Evolutionary conservation across 2,113 vertebrate genomes (phyloP).

Genomic region (Daubentonia madagascariensis): DNA sequence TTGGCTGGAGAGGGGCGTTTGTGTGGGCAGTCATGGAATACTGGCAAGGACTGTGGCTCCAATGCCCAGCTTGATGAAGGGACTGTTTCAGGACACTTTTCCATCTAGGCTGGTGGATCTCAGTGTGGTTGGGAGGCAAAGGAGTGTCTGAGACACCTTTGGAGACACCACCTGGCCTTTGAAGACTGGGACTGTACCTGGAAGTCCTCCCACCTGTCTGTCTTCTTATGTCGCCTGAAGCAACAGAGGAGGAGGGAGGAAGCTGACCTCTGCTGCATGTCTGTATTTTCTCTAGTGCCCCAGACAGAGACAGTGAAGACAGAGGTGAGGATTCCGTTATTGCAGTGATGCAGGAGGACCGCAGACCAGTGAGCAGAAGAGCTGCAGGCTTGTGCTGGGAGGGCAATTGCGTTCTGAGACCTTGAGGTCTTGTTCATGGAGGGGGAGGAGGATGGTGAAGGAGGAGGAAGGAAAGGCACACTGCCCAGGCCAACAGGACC

Average conservation of each 20-base stretch:
- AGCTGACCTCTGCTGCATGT: not conserved
- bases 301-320: not conserved
- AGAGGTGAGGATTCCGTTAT: not conserved
- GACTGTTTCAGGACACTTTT: not conserved
- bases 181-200: not conserved
- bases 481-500: not conserved
- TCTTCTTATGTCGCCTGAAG: not conserved
- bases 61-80: not conserved
- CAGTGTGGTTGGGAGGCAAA: not conserved
- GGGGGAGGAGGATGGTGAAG: no score
- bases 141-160: not conserved
- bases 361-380: not conserved
- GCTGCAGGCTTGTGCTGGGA: not conserved
- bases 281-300: slow-evolving; percentile 19
- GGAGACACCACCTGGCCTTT: not conserved
- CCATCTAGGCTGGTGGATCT: not conserved
- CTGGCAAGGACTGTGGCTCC: not conserved
- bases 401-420: not conserved
- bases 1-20: not conserved
- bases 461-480: not conserved
- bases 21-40: not conserved
- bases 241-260: not conserved
- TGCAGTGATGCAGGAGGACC: not conserved
- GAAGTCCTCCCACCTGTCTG: not conserved
- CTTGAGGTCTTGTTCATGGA: not conserved